Conservation (phyloP, 2,888 invertebrate genomes). For the Drosophila prostipennis region DNA sequence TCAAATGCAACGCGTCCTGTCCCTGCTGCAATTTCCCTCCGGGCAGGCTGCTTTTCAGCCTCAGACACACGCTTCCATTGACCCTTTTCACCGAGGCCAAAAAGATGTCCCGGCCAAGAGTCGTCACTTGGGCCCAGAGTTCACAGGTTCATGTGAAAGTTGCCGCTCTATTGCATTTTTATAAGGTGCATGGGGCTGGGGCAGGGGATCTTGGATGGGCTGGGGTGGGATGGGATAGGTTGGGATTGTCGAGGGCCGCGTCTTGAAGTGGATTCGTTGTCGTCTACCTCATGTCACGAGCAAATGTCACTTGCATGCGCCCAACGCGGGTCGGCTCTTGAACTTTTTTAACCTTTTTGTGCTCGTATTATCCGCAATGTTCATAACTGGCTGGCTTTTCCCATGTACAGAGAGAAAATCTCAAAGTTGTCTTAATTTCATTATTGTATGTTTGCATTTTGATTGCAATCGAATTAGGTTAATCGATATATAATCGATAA, state of each 20-base stretch:
- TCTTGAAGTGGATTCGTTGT: slow-evolving; percentile 64
- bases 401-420: background rate
- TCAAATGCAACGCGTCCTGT: slow-evolving; percentile 59
- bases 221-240: slow-evolving; percentile 1
- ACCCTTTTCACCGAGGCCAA: slow-evolving; percentile 51
- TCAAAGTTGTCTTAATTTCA: background rate
- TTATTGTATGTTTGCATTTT: too few relatives aligned
- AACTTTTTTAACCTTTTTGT: slow-evolving; percentile 76
- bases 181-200: background rate
- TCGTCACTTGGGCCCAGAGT: slow-evolving; percentile 44
- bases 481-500: background rate
- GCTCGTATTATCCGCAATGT: slow-evolving; percentile 50
- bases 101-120: slow-evolving; percentile 24
- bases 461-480: background rate
- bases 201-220: background rate
- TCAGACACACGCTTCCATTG: slow-evolving; percentile 68
- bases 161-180: slow-evolving; percentile 64
- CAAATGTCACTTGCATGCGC: slow-evolving; percentile 76
- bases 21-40: slow-evolving; percentile 7
- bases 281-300: slow-evolving; percentile 76
- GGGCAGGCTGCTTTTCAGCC: slow-evolving; percentile 2
- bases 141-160: slow-evolving; percentile 79
- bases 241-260: slow-evolving; percentile 40
- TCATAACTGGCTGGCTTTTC: slow-evolving; percentile 63
- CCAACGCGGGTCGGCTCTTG: slow-evolving; percentile 68